Base-by-base conservation (phyloP, 53 echinoderm and acorn worm species). In the Holothuria leucospilota region DNA sequence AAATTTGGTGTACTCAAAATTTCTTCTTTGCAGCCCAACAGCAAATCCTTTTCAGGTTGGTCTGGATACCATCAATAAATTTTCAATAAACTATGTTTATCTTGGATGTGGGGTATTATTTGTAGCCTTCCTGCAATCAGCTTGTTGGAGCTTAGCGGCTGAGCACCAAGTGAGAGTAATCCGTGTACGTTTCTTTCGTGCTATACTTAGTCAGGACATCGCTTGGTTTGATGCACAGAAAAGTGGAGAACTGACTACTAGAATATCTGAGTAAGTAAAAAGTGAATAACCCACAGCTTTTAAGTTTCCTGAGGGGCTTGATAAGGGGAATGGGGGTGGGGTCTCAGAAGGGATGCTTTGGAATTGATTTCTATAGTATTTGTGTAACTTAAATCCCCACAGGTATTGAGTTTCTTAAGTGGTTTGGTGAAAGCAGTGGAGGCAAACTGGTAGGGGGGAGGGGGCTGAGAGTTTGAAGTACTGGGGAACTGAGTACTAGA, bases 141-240 rank as follows among this genome's bases (percentile, higher is more conserved):
- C 66, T 6, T 64, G 94, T n/a, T 96, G 96, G 96, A 91, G 93
- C 64, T 63, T 95, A 61, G 85, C 99, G 8, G 95, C 99, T 7
- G 86, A 92, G 52, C 90, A 89, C 16, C 99, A 99, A 65, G 86
- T 90, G 39, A 90, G 92, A 53, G 72, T 73, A 26, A 79, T 99
- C 14, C 74, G 99, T 1, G 64, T 88, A 14, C 69, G 78, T 11
- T 94, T 90, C 82, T 99, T 99, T 71, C 69, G 88, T 5, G 81
- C 95, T 23, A 88, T 99, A 51, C 93, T 99, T 21, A 86, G 94
- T 16, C 93, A 99, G 86, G 99, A 99, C 70, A 92, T 99, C 29
- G 89, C 89, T 30, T 99, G 99, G 99, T 99, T 95, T 85, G 95
- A 99, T 62, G 88, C 88, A 29, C 87, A 94, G 67, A 90, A 93